phyloP scores from a whole-genome alignment of 1,140 invertebrate genomes.

The Camponotus pennsylvanicus region DNA sequence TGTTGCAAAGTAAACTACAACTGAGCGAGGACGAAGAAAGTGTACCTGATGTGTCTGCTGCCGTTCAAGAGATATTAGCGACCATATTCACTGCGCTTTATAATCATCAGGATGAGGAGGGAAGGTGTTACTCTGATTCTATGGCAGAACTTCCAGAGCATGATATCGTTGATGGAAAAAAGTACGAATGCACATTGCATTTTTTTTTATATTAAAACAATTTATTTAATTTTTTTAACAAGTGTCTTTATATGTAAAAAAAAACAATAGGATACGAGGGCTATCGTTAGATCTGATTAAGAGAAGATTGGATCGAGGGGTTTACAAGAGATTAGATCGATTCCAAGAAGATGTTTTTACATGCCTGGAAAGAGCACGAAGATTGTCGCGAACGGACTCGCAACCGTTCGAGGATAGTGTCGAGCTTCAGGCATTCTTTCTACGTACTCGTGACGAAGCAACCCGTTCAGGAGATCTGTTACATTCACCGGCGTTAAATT shows the following conservation, averaged over 20 bases:
- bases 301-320: constrained; percentile 93
- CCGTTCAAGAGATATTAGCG: constrained; percentile 96
- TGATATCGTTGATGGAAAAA: constrained; percentile 91
- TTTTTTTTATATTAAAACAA: constrained; percentile 12
- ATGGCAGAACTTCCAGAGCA: constrained; percentile 97
- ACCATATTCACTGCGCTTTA: constrained; percentile 97
- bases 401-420: constrained; percentile 98
- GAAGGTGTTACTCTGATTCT: constrained; percentile 98
- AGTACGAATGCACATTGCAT: constrained; percentile 82
- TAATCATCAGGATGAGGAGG: constrained; percentile 98
- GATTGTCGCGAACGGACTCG: constrained; percentile 95
- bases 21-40: constrained; percentile 95
- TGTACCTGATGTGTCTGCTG: constrained; percentile 94
- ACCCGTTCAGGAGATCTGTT: constrained; percentile 93
- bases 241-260: constrained; percentile 69
- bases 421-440: constrained; percentile 97
- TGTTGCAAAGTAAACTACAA: constrained; percentile 96
- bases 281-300: constrained; percentile 95
- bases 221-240: neutral
- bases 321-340: constrained; percentile 96
- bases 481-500: constrained; percentile 94
- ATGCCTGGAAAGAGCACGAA: constrained; percentile 96
- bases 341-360: constrained; percentile 99
- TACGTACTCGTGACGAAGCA: constrained; percentile 91
- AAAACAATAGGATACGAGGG: constrained; percentile 89